Evolutionary conservation across 2,113 vertebrate species (phyloP).

Genomic region (Ascaphus truei): DNA sequence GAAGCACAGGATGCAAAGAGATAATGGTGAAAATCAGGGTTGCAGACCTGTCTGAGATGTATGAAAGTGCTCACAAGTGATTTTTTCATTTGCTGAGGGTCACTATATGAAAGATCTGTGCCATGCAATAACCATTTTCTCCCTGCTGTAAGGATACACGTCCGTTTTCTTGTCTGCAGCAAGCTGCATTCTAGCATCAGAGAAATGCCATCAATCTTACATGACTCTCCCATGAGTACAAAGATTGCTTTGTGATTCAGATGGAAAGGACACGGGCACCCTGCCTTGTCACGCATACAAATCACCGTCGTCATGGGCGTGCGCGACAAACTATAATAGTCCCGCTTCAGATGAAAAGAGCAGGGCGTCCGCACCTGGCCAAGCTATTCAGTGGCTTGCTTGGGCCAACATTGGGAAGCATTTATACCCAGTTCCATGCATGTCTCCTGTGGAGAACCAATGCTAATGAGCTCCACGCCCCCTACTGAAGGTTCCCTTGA

Average conservation of each 20-base stretch:
- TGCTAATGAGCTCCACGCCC: slow-evolving; percentile 13
- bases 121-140: neutral
- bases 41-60: neutral
- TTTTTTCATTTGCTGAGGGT: neutral
- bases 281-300: slow-evolving; percentile 18
- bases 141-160: neutral
- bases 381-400: neutral
- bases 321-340: neutral
- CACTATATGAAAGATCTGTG: neutral
- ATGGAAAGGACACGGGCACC: neutral
- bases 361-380: neutral
- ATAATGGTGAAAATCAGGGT: no score
- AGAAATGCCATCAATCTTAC: slow-evolving; percentile 19
- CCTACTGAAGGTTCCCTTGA: neutral
- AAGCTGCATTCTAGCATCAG: neutral
- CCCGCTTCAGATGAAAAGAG: neutral
- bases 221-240: neutral
- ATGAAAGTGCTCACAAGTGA: neutral
- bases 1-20: no score
- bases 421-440: slow-evolving; percentile 1
- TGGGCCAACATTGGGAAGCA: neutral
- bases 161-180: neutral
- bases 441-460: slow-evolving; percentile 4
- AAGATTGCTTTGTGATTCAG: slow-evolving; percentile 19
- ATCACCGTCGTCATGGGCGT: slow-evolving; percentile 18